Percentiles rank a stretch among this genome's conserved stretches.
These are phyloP conservation scores for Panzeria rudis DNA, from an alignment of 2,888 invertebrate species.

Conservation along the genomic window DNA sequence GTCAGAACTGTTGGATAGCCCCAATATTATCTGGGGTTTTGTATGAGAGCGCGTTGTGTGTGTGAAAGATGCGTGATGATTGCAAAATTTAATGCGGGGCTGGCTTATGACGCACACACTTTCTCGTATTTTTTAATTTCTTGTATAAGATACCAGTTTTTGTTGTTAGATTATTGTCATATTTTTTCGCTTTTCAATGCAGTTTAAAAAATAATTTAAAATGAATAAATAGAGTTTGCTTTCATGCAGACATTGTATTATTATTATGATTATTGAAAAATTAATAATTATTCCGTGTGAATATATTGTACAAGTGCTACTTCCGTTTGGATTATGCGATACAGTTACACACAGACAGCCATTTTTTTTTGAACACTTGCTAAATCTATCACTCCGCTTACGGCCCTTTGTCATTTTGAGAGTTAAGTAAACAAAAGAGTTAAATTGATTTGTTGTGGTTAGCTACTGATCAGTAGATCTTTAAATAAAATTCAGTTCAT, in stretches of 20 bases:
- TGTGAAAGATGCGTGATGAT: no score
- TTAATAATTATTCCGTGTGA: slow-evolving; percentile 26
- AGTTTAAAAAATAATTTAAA: not conserved
- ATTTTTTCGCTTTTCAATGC: slow-evolving; percentile 25
- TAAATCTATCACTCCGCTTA: slow-evolving; percentile 12
- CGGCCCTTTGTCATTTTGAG: slow-evolving; percentile 1
- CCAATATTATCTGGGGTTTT: no score
- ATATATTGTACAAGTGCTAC: slow-evolving; percentile 72
- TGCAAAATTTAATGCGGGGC: no score
- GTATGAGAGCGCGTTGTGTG: no score
- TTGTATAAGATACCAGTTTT: not conserved
- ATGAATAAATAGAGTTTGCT: not conserved
- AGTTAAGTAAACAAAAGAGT: not conserved
- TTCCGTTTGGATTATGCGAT: slow-evolving; percentile 68
- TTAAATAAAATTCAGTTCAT: no score
- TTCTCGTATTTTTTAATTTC: no score
- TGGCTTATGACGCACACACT: no score
- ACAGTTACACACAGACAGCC: slow-evolving; percentile 50
- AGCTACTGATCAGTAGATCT: no score
- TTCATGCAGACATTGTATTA: not conserved
- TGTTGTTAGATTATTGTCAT: slow-evolving; percentile 1
- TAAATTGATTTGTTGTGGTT: no score
- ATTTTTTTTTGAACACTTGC: not conserved
- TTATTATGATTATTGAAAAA: not conserved
- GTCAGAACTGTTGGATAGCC: no score